Percentiles rank a stretch among this genome's conserved stretches.
These are phyloP conservation scores for Bugulina stolonifera DNA, from an alignment of 2,888 invertebrate genomes.

Conservation along the genomic window DNA sequence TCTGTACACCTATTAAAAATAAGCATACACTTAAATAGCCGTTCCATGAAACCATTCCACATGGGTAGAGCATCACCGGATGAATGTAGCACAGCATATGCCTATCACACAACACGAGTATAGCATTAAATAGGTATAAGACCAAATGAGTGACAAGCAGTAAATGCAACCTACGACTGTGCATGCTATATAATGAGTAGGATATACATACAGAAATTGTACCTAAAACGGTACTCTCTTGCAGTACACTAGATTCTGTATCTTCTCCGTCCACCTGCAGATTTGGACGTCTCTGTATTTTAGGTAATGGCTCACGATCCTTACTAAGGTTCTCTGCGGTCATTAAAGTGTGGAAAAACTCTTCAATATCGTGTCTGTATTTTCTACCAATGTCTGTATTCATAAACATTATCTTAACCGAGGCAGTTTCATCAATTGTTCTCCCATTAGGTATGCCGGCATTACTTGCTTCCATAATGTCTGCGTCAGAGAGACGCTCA, in stretches of 20 bases:
- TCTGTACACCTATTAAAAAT: constrained; percentile 15
- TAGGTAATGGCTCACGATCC: constrained; percentile 1
- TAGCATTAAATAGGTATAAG: no score
- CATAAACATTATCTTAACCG: constrained; percentile 41
- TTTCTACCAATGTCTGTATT: constrained; percentile 43
- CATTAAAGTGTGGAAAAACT: constrained; percentile 22
- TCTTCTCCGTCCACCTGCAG: not conserved
- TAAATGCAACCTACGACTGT: no score
- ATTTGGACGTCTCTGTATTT: not conserved
- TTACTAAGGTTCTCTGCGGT: constrained; percentile 10
- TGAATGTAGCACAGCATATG: no score
- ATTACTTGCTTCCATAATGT: not conserved
- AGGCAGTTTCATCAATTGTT: constrained; percentile 35
- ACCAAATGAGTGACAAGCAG: no score
- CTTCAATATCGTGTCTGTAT: constrained; percentile 21
- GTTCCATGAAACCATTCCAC: no score
- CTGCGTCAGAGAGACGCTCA: not conserved
- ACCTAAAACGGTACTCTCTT: constrained; percentile 12
- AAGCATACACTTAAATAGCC: no score
- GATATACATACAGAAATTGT: not conserved
- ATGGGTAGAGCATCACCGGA: no score
- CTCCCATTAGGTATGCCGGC: not conserved
- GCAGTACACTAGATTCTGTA: not conserved
- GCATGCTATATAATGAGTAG: no score
- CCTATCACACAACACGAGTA: no score